Conservation (phyloP, 2,113 vertebrate species). For the Eclectus roratus region DNA sequence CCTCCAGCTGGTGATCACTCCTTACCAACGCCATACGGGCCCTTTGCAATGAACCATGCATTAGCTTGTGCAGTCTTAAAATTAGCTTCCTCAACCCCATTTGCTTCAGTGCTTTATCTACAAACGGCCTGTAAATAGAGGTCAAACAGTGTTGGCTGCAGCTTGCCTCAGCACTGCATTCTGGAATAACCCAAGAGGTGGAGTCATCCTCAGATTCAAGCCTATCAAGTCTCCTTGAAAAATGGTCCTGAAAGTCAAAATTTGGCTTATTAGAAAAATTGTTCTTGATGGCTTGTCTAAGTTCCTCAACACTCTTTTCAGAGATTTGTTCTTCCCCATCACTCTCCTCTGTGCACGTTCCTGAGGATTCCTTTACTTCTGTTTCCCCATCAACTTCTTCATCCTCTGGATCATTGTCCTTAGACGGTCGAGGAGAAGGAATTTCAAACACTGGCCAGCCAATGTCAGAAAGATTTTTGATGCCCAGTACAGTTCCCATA, state of each 20-base stretch:
- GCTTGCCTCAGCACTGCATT: conserved; percentile 60
- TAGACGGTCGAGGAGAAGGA: conserved; percentile 89
- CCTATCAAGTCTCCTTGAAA: conserved; percentile 74
- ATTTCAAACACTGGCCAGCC: conserved; percentile 99
- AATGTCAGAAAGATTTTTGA: conserved; percentile 91
- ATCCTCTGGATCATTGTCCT: conserved; percentile 78
- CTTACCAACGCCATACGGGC: conserved; percentile 87
- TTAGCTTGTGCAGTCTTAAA: conserved; percentile 95
- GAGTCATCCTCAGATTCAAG: conserved; percentile 86
- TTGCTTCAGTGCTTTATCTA: conserved; percentile 99
- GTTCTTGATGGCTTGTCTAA: conserved; percentile 46
- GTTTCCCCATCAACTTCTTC: conserved; percentile 78
- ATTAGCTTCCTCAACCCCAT: conserved; percentile 98
- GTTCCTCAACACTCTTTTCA: conserved; percentile 15
- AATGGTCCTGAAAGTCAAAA: conserved; percentile 67
- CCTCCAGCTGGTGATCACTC: conserved; percentile 85
- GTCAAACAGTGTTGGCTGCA: conserved; percentile 85
- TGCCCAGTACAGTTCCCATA: conserved; percentile 97
- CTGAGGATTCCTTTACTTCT: conserved; percentile 74
- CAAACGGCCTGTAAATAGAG: conserved; percentile 96
- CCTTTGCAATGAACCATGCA: conserved; percentile 95
- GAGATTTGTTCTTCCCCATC: conserved; percentile 77
- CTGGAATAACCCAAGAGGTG: conserved; percentile 69
- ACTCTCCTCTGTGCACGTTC: conserved; percentile 84
- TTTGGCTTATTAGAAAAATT: conserved; percentile 65